Evolutionary conservation across 2,888 invertebrate genomes (phyloP).

Genomic region (Disparrhopalites patrizii): DNA sequence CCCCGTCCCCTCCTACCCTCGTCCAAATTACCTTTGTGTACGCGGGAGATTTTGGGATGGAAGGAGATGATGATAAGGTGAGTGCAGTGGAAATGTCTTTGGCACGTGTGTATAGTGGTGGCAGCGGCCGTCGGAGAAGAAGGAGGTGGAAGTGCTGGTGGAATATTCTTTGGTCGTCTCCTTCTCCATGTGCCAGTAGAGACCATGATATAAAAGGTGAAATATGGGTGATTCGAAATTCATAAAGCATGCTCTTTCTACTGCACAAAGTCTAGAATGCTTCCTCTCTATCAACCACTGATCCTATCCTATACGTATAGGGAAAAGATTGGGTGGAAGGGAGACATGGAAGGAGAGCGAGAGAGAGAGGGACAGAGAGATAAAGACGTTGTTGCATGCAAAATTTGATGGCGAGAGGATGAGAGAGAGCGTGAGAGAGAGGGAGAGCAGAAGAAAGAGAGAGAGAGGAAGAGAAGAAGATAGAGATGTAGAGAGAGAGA

Average conservation of each 20-base stretch:
- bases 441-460: background rate
- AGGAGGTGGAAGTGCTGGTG: too few relatives aligned
- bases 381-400: too few relatives aligned
- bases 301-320: too few relatives aligned
- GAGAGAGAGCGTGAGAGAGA: background rate
- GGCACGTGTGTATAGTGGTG: slow-evolving; percentile 2
- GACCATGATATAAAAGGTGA: too few relatives aligned
- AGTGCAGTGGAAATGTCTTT: background rate
- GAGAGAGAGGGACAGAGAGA: background rate
- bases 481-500: background rate
- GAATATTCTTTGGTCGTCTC: too few relatives aligned
- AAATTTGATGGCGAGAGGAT: too few relatives aligned
- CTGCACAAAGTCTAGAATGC: too few relatives aligned
- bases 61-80: too few relatives aligned
- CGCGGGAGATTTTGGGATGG: too few relatives aligned
- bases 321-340: background rate
- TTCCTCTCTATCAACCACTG: too few relatives aligned
- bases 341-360: background rate
- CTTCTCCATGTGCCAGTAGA: too few relatives aligned
- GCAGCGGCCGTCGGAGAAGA: background rate
- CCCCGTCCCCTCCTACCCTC: background rate
- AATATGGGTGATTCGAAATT: background rate
- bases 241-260: background rate
- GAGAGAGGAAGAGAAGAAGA: background rate
- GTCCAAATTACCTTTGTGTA: background rate